Evolutionary conservation across 2,888 invertebrate genomes (phyloP).

Genomic region (Tyria jacobaeae): DNA sequence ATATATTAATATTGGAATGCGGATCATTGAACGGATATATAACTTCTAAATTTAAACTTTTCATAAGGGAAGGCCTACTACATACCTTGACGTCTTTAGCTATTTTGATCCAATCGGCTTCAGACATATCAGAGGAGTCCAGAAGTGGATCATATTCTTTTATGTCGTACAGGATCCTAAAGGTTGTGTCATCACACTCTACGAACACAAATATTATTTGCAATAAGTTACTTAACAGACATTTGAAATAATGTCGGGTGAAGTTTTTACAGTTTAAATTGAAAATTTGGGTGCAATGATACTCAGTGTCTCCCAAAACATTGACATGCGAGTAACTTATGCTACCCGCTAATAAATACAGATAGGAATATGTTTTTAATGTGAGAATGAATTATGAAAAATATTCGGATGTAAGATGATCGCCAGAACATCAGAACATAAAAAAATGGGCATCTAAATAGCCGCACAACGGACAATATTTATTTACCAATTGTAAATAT

Average conservation of each 20-base stretch:
- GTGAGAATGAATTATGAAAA: no score
- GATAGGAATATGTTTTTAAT: no score
- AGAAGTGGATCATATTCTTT: slow-evolving; percentile 94
- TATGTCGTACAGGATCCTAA: slow-evolving; percentile 91
- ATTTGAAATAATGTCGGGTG: not conserved
- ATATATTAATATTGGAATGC: not conserved
- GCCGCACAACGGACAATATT: no score
- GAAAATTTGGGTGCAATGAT: no score
- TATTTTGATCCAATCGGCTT: slow-evolving; percentile 95
- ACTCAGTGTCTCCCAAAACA: no score
- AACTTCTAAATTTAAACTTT: not conserved
- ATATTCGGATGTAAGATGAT: no score
- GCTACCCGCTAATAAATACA: not conserved
- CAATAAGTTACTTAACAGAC: not conserved
- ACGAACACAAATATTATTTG: slow-evolving; percentile 1
- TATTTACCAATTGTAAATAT: no score
- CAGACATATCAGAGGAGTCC: slow-evolving; percentile 98
- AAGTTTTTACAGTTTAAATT: no score
- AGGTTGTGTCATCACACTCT: slow-evolving; percentile 74
- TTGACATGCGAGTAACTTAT: not conserved
- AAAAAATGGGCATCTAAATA: no score
- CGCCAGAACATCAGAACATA: no score
- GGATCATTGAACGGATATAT: not conserved
- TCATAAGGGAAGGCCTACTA: not conserved
- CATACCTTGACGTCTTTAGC: slow-evolving; percentile 94